Percentiles rank a stretch among this genome's conserved stretches.
phyloP scores from a whole-genome alignment of 2,888 invertebrate species.

The Callinectes sapidus region DNA sequence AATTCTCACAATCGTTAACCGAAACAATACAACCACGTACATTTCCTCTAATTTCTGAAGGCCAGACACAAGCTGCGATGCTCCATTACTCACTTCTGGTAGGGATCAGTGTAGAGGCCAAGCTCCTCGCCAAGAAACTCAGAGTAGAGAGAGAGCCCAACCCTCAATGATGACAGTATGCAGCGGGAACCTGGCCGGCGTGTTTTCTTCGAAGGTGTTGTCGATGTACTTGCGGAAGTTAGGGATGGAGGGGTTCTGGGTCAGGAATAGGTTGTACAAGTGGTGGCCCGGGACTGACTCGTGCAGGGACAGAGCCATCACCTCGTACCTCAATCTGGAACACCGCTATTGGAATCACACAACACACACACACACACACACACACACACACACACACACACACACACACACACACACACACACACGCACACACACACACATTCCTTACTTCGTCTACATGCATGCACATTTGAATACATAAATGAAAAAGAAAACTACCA shows the following conservation, averaged over 20 bases:
- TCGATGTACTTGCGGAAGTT: slow-evolving; percentile 66
- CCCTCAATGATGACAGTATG: slow-evolving; percentile 73
- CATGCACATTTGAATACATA: too few relatives aligned
- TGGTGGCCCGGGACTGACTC: slow-evolving; percentile 77
- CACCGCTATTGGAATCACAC: too few relatives aligned
- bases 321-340: slow-evolving; percentile 75
- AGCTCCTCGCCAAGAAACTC: slow-evolving; percentile 76
- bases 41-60: too few relatives aligned
- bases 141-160: slow-evolving; percentile 76
- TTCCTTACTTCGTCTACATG: too few relatives aligned
- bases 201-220: slow-evolving; percentile 38
- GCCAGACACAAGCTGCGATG: too few relatives aligned
- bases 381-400: neutral
- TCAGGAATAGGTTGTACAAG: slow-evolving; percentile 74
- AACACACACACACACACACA: too few relatives aligned
- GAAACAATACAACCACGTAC: too few relatives aligned
- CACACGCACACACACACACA: too few relatives aligned
- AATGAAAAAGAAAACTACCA: too few relatives aligned
- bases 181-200: slow-evolving; percentile 68
- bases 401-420: neutral
- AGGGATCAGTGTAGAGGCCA: slow-evolving; percentile 75
- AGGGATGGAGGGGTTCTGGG: slow-evolving; percentile 72
- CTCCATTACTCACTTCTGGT: slow-evolving; percentile 61
- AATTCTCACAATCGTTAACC: too few relatives aligned
- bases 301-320: slow-evolving; percentile 76